Evolutionary conservation across 2,888 invertebrate genomes (phyloP).

Genomic region (Serripes groenlandicus): DNA sequence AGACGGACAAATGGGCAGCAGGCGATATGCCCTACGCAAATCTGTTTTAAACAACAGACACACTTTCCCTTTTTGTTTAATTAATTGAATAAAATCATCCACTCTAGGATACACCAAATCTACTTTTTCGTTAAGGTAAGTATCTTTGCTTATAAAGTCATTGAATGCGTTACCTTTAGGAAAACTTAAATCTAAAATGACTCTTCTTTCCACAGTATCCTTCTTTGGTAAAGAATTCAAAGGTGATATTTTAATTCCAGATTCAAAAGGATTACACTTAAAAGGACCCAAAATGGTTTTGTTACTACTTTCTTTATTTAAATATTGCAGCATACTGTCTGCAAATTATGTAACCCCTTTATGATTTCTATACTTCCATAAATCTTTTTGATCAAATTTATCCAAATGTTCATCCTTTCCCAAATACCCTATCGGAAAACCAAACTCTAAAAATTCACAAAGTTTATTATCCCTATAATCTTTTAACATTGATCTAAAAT

Average conservation of each 20-base stretch:
- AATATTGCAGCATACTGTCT: background rate
- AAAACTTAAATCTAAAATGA: background rate
- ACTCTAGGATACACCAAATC: background rate
- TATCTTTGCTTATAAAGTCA: background rate
- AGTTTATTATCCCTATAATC: background rate
- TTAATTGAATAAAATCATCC: background rate
- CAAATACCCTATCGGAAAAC: background rate
- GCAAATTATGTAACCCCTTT: background rate
- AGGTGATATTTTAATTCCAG: background rate
- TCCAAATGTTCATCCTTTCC: background rate
- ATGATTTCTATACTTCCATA: background rate
- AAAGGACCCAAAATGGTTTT: too few species aligned
- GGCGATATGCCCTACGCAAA: background rate
- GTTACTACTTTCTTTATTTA: too few species aligned
- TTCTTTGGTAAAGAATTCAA: background rate
- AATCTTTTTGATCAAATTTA: background rate
- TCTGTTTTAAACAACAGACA: constrained; percentile 3
- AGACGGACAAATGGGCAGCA: background rate
- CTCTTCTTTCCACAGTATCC: background rate
- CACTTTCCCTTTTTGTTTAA: background rate
- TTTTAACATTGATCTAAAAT: background rate
- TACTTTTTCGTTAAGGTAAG: background rate
- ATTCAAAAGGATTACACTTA: background rate
- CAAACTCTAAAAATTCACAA: background rate
- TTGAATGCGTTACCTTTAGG: background rate